Percentiles rank a stretch among this genome's conserved stretches.
phyloP scores from a whole-genome alignment of 2,797 vertebrate species.

The Brachyrhaphis roseni region DNA sequence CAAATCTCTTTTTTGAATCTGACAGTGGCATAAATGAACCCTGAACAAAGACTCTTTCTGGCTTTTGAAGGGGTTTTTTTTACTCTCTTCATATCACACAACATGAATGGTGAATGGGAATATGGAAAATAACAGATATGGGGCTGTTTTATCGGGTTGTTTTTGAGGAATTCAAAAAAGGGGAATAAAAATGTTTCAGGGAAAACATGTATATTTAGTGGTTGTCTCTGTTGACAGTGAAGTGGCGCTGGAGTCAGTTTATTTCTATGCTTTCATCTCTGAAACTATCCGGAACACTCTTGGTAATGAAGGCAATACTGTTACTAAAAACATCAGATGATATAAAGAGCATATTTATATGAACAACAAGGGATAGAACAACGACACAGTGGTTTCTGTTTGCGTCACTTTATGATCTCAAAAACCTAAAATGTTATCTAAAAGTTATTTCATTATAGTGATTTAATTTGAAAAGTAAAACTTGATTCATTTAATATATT shows the following conservation, averaged over 20 bases:
- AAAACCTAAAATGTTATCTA: not conserved
- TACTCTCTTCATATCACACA: constrained; percentile 16
- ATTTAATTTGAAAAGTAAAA: not conserved
- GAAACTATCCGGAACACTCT: constrained; percentile 39
- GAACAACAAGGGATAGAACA: constrained; percentile 9
- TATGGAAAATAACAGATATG: constrained; percentile 11
- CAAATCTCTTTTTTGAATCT: constrained; percentile 55
- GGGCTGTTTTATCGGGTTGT: constrained; percentile 11
- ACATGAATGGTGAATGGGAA: constrained; percentile 30
- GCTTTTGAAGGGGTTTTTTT: constrained; percentile 29
- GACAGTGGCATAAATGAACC: constrained; percentile 48
- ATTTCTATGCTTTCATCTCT: constrained; percentile 26
- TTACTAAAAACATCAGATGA: constrained; percentile 59
- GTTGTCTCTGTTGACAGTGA: constrained; percentile 6
- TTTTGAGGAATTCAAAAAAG: not conserved
- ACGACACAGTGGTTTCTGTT: not conserved
- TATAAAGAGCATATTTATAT: constrained; percentile 56
- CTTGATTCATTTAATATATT: not conserved
- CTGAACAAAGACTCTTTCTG: constrained; percentile 48
- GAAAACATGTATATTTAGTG: constrained; percentile 9
- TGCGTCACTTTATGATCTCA: constrained; percentile 19
- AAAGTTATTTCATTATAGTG: not conserved
- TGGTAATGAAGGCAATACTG: constrained; percentile 31
- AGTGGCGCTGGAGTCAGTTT: constrained; percentile 25
- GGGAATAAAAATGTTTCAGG: not conserved